Evolutionary conservation across 2,888 invertebrate species (phyloP).

Genomic region (Trypoxylon attenuatum): DNA sequence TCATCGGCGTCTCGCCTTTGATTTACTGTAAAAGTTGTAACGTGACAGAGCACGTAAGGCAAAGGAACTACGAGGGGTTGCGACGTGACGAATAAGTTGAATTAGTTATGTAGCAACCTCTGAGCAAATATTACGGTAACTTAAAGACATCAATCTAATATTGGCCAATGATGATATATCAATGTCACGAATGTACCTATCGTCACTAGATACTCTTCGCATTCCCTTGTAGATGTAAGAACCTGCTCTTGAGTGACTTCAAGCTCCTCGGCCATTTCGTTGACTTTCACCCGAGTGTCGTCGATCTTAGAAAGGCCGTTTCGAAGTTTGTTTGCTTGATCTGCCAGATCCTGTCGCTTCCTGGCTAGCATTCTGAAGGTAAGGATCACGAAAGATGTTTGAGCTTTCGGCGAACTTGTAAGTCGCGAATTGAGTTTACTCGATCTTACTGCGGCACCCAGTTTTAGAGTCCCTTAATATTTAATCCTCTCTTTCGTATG

Average conservation of each 20-base stretch:
- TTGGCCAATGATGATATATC: conserved; percentile 37
- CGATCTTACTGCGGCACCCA: no score
- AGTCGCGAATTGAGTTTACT: no score
- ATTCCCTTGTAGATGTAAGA: conserved; percentile 86
- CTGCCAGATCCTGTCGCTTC: conserved; percentile 83
- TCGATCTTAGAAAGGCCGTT: conserved; percentile 91
- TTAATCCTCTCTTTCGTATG: no score
- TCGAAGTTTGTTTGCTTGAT: conserved; percentile 86
- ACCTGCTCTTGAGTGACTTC: conserved; percentile 86
- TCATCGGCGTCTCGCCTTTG: conserved; percentile 90
- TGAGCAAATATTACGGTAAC: background rate
- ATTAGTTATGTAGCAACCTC: background rate
- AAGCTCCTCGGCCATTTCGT: conserved; percentile 88
- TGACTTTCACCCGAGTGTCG: conserved; percentile 88
- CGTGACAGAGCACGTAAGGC: background rate
- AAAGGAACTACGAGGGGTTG: no score
- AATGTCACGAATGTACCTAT: conserved; percentile 74
- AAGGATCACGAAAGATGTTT: background rate
- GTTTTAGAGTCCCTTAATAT: no score
- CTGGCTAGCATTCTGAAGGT: conserved; percentile 80
- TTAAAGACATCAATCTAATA: conserved; percentile 30
- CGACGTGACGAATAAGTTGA: background rate
- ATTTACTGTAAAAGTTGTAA: conserved; percentile 74
- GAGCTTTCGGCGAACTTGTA: background rate
- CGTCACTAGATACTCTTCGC: conserved; percentile 89